Percentiles rank a stretch among this genome's conserved stretches.
phyloP scores from a whole-genome alignment of 2,797 vertebrate genomes.

The Borostomias antarcticus region DNA sequence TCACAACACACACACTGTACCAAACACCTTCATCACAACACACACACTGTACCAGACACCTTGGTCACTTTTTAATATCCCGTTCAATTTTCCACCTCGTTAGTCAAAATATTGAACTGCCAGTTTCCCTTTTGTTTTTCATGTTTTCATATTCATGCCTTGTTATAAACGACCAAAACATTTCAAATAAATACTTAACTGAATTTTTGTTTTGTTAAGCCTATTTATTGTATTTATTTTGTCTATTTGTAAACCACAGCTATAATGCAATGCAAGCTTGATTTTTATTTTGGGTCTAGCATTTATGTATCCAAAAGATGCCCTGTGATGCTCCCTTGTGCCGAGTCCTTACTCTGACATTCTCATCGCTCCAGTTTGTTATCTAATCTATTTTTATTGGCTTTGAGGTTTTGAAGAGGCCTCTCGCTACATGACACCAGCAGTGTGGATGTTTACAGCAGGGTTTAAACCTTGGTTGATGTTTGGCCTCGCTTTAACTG shows the following conservation, averaged over 20 bases:
- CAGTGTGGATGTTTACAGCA: background rate
- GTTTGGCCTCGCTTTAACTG: background rate
- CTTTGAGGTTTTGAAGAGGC: background rate
- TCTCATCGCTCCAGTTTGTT: background rate
- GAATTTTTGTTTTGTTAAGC: background rate
- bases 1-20: too few species aligned
- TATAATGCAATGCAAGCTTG: background rate
- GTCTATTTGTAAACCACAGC: background rate
- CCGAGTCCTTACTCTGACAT: too few species aligned
- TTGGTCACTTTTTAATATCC: background rate
- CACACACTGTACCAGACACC: too few species aligned
- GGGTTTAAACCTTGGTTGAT: background rate
- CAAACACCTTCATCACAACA: too few species aligned
- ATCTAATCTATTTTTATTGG: background rate
- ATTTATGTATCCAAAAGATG: background rate
- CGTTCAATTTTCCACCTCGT: background rate
- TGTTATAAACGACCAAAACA: constrained; percentile 38
- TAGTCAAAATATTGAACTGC: too few species aligned
- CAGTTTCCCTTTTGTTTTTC: constrained; percentile 29
- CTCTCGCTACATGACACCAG: background rate
- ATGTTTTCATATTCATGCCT: constrained; percentile 22
- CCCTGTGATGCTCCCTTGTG: too few species aligned
- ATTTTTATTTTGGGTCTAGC: background rate
- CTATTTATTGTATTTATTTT: too few species aligned
- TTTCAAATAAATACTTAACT: constrained; percentile 60